These are phyloP conservation scores for Trichonephila inaurata DNA, from an alignment of 1,140 invertebrate genomes.

Conservation along the genomic window DNA sequence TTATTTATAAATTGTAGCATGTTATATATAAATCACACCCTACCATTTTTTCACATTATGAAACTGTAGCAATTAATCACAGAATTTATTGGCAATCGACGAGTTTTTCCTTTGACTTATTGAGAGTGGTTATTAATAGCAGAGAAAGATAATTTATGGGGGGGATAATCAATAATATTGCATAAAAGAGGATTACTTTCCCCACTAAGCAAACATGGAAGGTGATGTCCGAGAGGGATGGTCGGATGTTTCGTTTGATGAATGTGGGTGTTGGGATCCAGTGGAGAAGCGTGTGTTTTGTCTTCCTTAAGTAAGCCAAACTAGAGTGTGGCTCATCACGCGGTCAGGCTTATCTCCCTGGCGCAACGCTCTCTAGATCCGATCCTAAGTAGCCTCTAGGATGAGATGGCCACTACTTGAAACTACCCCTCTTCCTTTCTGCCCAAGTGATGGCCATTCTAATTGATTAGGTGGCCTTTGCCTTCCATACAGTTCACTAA, in stretches of 20 bases:
- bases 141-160: background rate
- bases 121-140: background rate
- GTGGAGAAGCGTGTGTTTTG: background rate
- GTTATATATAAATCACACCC: too few species aligned
- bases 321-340: constrained; percentile 50
- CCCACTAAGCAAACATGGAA: background rate
- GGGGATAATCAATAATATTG: too few species aligned
- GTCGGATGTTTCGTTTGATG: background rate
- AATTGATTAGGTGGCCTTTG: constrained; percentile 31
- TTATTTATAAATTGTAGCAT: too few species aligned
- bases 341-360: constrained; percentile 58
- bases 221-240: background rate
- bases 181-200: background rate
- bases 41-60: too few species aligned
- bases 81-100: too few species aligned
- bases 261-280: background rate
- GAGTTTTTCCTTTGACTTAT: too few species aligned
- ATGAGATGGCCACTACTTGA: background rate
- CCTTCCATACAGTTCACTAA: background rate
- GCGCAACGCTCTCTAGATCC: background rate
- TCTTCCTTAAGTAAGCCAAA: constrained; percentile 69
- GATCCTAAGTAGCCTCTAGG: constrained; percentile 20
- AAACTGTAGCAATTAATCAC: too few species aligned
- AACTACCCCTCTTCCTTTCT: background rate
- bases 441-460: constrained; percentile 11